Conservation (phyloP, 2,797 vertebrate species). For the Taenioides sp. region DNA sequence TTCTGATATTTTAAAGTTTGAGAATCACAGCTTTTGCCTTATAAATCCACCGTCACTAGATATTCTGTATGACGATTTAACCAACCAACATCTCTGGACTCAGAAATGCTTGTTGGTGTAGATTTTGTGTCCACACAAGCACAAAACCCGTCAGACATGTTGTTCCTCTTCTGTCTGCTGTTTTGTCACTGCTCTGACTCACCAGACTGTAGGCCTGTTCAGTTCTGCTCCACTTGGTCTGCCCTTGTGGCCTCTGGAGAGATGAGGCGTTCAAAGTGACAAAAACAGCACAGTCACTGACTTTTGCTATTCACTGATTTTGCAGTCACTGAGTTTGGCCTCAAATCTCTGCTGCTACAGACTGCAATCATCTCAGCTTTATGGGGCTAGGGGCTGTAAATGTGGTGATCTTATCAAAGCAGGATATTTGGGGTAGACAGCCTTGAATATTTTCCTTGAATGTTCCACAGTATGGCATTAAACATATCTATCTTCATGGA, state of each 20-base stretch:
- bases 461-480: too few relatives aligned
- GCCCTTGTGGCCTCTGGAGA: slow-evolving; percentile 37
- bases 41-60: too few relatives aligned
- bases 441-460: too few relatives aligned
- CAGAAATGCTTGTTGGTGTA: neutral
- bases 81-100: neutral
- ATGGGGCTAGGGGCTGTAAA: neutral
- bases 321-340: neutral
- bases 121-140: neutral
- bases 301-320: slow-evolving; percentile 1
- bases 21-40: too few relatives aligned
- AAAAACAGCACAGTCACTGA: slow-evolving; percentile 21
- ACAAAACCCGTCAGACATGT: slow-evolving; percentile 6
- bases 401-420: neutral
- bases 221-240: slow-evolving; percentile 71
- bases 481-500: too few relatives aligned
- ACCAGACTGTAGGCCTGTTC: slow-evolving; percentile 46
- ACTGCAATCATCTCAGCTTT: neutral
- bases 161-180: slow-evolving; percentile 11
- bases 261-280: slow-evolving; percentile 19
- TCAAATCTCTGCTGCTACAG: neutral
- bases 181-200: slow-evolving; percentile 49
- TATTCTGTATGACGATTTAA: neutral
- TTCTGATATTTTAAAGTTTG: too few relatives aligned
- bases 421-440: neutral